Conservation (phyloP, 2,113 vertebrate genomes). For the Dissostichus mawsoni region DNA sequence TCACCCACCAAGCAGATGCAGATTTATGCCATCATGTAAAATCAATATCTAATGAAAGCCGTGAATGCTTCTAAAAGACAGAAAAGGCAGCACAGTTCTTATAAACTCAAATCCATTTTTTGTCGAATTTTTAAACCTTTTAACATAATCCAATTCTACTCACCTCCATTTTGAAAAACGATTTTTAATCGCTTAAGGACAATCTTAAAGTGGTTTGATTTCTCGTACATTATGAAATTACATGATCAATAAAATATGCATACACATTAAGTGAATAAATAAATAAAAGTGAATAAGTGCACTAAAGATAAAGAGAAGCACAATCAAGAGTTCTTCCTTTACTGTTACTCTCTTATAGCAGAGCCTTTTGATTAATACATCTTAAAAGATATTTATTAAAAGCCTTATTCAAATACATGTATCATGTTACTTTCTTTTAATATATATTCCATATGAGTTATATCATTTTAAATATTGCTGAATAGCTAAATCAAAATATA, state of each 20-base stretch:
- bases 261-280: neutral
- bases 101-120: slow-evolving; percentile 12
- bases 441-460: neutral
- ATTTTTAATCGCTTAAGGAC: slow-evolving; percentile 24
- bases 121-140: slow-evolving; percentile 31
- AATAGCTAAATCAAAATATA: slow-evolving; percentile 19
- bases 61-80: slow-evolving; percentile 10
- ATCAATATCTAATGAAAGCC: slow-evolving; percentile 33
- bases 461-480: slow-evolving; percentile 9
- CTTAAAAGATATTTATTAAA: neutral
- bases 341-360: neutral
- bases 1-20: slow-evolving; percentile 29
- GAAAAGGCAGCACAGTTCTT: neutral
- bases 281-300: neutral
- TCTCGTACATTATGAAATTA: slow-evolving; percentile 5
- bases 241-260: slow-evolving; percentile 14
- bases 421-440: neutral
- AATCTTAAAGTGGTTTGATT: slow-evolving; percentile 9
- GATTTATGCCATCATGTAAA: slow-evolving; percentile 40
- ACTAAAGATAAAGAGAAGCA: neutral
- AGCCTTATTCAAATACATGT: neutral
- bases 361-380: neutral
- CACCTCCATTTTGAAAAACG: slow-evolving; percentile 14
- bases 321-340: neutral
- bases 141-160: neutral